A percentile compares a stretch with the other conserved stretches of the same genome.
These are phyloP conservation scores for Charadrius vociferus DNA, from an alignment of 2,113 vertebrate genomes.

Conservation along the genomic window DNA sequence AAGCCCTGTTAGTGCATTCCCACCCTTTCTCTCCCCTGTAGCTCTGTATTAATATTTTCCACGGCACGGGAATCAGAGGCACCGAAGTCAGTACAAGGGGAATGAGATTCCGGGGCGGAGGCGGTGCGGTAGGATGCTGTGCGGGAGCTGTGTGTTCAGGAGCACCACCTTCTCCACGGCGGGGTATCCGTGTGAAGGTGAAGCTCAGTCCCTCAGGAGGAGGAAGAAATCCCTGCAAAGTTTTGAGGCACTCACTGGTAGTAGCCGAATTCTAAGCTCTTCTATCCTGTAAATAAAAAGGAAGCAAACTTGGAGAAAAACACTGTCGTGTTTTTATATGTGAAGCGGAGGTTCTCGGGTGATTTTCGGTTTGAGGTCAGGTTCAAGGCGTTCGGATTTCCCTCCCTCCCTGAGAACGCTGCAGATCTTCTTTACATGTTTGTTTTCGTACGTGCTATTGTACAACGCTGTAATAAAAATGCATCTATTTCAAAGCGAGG, in stretches of 20 bases:
- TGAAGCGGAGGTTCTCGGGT: background rate
- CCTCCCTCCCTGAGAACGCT: fast-evolving
- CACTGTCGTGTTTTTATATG: background rate
- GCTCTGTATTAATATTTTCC: background rate
- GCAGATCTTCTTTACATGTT: background rate
- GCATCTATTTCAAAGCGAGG: background rate
- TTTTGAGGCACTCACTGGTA: background rate
- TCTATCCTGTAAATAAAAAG: background rate
- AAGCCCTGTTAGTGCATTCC: background rate
- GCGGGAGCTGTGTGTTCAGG: background rate
- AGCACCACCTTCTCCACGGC: background rate
- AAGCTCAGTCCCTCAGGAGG: background rate
- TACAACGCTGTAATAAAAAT: background rate
- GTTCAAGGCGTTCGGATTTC: background rate
- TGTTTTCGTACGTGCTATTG: background rate
- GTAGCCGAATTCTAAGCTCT: background rate
- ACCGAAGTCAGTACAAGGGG: background rate
- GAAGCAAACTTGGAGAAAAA: background rate
- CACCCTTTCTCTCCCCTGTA: background rate
- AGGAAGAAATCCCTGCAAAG: background rate
- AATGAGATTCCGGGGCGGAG: background rate
- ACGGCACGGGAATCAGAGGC: background rate
- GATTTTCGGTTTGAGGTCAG: background rate
- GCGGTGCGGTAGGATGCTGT: fast-evolving
- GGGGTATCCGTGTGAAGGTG: fast-evolving